Evolutionary conservation across 2,888 invertebrate genomes (phyloP).

Genomic region (Harpalus rufipes): DNA sequence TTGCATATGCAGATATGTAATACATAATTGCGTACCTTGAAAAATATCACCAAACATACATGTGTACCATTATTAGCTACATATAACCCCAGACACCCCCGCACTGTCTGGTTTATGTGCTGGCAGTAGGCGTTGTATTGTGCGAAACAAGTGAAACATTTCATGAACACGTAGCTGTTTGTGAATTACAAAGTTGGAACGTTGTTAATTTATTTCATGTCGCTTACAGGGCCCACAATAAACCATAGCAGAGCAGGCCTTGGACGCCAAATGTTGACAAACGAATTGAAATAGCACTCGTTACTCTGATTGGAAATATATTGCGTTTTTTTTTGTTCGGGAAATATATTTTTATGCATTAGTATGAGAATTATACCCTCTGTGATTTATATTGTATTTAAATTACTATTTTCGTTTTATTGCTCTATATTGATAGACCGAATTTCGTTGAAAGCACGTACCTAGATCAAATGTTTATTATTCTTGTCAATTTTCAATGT

Average conservation of each 20-base stretch:
- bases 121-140: slow-evolving; percentile 35
- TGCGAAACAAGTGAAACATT: slow-evolving; percentile 43
- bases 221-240: slow-evolving; percentile 20
- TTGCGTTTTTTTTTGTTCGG: slow-evolving; percentile 21
- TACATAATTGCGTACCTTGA: neutral
- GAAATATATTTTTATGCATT: slow-evolving; percentile 10
- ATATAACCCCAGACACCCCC: neutral
- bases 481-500: slow-evolving; percentile 8
- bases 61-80: neutral
- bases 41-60: slow-evolving; percentile 5
- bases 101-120: neutral
- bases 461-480: slow-evolving; percentile 15
- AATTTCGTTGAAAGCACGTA: slow-evolving; percentile 23
- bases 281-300: slow-evolving; percentile 21
- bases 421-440: slow-evolving; percentile 6
- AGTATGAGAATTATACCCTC: slow-evolving; percentile 7
- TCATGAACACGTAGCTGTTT: slow-evolving; percentile 42
- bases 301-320: slow-evolving; percentile 35
- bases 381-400: slow-evolving; percentile 19
- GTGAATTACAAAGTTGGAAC: slow-evolving; percentile 47
- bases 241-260: slow-evolving; percentile 6
- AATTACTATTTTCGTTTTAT: slow-evolving; percentile 22
- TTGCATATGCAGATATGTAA: neutral
- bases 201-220: slow-evolving; percentile 46
- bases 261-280: slow-evolving; percentile 33